A percentile compares a stretch with the other conserved stretches of the same genome.
Conservation (phyloP, 2,113 vertebrate species). For the Pelobates fuscus region DNA sequence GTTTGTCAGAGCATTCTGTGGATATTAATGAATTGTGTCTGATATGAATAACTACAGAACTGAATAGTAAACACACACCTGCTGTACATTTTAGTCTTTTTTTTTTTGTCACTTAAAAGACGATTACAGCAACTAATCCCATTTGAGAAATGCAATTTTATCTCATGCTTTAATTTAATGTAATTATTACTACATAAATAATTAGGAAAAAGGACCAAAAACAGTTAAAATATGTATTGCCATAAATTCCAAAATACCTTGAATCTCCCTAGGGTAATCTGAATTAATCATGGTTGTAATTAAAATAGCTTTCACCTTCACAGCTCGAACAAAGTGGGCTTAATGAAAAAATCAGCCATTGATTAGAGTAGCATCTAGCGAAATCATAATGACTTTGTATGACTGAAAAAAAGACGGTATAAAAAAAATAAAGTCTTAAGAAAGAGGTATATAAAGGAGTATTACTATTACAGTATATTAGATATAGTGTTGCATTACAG, state of each 20-base stretch:
- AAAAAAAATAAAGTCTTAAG: no score
- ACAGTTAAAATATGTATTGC: background rate
- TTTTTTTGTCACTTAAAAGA: background rate
- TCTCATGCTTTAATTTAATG: no score
- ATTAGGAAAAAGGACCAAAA: background rate
- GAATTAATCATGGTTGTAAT: conserved; percentile 39
- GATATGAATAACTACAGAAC: conserved; percentile 12
- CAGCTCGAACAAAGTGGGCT: conserved; percentile 40
- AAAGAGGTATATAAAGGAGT: no score
- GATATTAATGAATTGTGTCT: conserved; percentile 10
- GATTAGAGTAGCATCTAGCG: conserved; percentile 33
- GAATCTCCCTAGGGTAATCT: conserved; percentile 29
- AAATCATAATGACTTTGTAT: conserved; percentile 25
- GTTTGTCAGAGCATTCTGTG: background rate
- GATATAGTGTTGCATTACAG: no score
- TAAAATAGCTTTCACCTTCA: conserved; percentile 48
- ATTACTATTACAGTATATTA: no score
- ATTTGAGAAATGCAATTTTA: no score
- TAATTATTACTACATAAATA: background rate
- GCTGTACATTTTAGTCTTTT: background rate
- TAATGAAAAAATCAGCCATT: conserved; percentile 36
- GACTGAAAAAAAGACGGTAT: conserved; percentile 11
- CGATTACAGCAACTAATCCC: background rate
- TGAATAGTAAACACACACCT: conserved; percentile 1
- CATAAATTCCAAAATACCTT: conserved; percentile 7